A percentile compares a stretch with the other conserved stretches of the same genome.
These are phyloP conservation scores for Prionchulus punctatus DNA, from an alignment of 2,888 invertebrate species.

Conservation along the genomic window DNA sequence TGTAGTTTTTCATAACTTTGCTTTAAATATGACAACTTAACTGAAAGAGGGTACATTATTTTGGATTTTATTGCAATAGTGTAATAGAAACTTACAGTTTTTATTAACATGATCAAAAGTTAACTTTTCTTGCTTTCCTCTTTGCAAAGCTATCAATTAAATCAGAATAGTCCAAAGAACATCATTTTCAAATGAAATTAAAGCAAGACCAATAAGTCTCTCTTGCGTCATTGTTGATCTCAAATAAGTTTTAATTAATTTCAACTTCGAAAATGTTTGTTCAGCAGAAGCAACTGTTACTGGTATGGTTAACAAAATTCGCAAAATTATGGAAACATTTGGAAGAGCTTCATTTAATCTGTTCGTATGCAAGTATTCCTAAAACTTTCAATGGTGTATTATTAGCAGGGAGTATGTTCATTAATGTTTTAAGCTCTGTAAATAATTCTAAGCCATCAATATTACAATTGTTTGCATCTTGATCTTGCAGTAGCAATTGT, in stretches of 20 bases:
- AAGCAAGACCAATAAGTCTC: not conserved
- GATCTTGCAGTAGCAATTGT: not conserved
- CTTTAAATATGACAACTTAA: no score
- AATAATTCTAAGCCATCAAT: not conserved
- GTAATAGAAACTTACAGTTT: no score
- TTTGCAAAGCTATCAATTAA: not conserved
- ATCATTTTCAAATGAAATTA: slow-evolving; percentile 1
- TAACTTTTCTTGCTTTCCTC: not conserved
- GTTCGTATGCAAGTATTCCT: not conserved
- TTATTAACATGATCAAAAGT: not conserved
- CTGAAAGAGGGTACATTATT: no score
- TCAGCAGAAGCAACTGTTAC: not conserved
- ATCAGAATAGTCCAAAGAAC: not conserved
- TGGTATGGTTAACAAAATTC: not conserved
- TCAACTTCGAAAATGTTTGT: not conserved
- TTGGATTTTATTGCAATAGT: no score
- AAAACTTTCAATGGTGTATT: not conserved
- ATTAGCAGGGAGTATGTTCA: not conserved
- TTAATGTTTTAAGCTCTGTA: not conserved
- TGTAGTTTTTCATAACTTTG: no score
- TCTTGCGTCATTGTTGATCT: not conserved
- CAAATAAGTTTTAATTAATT: not conserved
- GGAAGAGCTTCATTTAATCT: not conserved
- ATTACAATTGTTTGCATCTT: no score
- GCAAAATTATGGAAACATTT: not conserved